Conservation (phyloP, 2,113 vertebrate genomes). For the Gymnorhina tibicen region DNA sequence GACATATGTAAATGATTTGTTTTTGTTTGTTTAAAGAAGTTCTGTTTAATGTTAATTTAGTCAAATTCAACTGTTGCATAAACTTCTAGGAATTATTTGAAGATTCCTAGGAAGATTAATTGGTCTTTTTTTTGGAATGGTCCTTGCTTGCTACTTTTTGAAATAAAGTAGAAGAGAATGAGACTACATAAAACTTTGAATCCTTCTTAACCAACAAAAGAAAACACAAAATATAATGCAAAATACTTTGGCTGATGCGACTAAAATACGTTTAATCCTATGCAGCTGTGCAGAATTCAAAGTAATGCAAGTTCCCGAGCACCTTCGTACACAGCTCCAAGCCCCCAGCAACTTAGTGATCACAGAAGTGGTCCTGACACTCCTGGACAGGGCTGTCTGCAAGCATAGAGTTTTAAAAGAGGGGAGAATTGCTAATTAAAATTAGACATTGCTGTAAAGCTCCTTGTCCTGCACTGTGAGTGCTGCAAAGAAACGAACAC, state of each 20-base stretch:
- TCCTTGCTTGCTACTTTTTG: conserved; percentile 18
- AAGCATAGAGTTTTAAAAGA: rapidly evolving
- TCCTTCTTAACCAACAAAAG: neutral
- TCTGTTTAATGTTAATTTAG: conserved; percentile 42
- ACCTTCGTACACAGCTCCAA: neutral
- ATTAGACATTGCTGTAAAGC: neutral
- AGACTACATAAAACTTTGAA: neutral
- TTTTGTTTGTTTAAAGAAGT: conserved; percentile 43
- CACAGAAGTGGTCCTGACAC: neutral
- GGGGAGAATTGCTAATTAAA: neutral
- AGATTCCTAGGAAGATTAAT: conserved; percentile 46
- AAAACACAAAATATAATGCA: neutral
- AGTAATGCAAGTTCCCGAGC: rapidly evolving
- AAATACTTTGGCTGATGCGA: neutral
- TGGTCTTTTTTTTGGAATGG: conserved; percentile 17
- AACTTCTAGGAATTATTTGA: conserved; percentile 57
- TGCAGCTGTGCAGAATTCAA: neutral
- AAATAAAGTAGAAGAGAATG: conserved; percentile 19
- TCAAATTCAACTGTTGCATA: conserved; percentile 20
- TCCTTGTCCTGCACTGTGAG: neutral
- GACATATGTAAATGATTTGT: conserved; percentile 43
- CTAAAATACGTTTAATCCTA: neutral
- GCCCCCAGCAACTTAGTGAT: rapidly evolving
- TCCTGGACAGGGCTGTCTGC: neutral
- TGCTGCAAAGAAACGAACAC: neutral